Evolutionary conservation across 2,113 vertebrate species (phyloP).

Genomic region (Rhea pennata): DNA sequence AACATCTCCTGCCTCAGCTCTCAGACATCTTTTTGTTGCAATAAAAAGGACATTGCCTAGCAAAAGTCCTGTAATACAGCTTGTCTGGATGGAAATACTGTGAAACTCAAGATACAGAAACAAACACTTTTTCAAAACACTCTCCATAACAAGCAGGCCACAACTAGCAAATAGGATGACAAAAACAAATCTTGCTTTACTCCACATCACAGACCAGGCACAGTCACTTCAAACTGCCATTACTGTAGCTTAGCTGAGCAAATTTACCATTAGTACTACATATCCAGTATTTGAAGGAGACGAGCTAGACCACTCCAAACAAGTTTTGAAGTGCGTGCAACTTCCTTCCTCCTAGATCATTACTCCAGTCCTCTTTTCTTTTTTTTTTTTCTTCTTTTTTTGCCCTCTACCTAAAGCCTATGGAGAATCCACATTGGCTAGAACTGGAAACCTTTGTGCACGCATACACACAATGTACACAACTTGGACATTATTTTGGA

Average conservation of each 20-base stretch:
- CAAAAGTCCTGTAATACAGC: background rate
- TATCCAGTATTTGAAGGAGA: background rate
- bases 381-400: background rate
- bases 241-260: background rate
- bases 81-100: background rate
- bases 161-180: background rate
- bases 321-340: background rate
- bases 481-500: background rate
- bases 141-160: background rate
- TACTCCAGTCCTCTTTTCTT: background rate
- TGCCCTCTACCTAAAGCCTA: background rate
- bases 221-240: background rate
- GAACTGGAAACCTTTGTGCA: background rate
- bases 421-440: background rate
- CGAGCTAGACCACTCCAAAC: background rate
- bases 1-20: background rate
- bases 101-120: background rate
- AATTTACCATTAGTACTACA: background rate
- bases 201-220: background rate
- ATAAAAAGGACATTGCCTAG: background rate
- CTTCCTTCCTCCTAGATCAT: background rate
- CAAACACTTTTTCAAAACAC: background rate
- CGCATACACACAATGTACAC: background rate
- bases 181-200: background rate
- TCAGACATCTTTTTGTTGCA: background rate